Conservation (phyloP, 2,888 invertebrate genomes). For the Drosophila subquinaria region DNA sequence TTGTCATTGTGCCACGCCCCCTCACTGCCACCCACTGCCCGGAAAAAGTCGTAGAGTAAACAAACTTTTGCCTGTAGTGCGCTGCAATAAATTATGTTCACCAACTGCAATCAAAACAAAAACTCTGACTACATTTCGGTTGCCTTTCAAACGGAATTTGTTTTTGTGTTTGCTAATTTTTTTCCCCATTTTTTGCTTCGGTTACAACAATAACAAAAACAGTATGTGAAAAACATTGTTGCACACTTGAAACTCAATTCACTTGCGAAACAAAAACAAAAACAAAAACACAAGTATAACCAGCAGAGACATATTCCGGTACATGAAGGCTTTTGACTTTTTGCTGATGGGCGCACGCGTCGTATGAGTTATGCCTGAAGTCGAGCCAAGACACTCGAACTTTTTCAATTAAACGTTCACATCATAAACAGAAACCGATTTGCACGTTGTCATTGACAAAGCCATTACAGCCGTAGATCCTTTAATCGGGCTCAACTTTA, state of each 20-base stretch:
- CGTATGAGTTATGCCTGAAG: constrained; percentile 65
- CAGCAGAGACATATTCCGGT: constrained; percentile 8
- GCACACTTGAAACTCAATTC: constrained; percentile 73
- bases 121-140: constrained; percentile 49
- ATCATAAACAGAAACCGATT: constrained; percentile 52
- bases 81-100: constrained; percentile 71
- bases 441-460: constrained; percentile 51
- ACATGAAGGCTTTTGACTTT: constrained; percentile 1
- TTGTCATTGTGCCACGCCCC: constrained; percentile 35
- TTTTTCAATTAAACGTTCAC: constrained; percentile 70
- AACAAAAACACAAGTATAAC: constrained; percentile 16
- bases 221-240: constrained; percentile 45
- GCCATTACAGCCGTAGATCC: background rate
- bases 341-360: constrained; percentile 48
- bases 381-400: constrained; percentile 56
- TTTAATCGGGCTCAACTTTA: background rate
- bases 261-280: constrained; percentile 43
- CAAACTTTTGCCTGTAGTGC: constrained; percentile 56
- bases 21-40: constrained; percentile 1
- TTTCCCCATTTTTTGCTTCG: background rate
- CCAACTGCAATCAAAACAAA: constrained; percentile 72
- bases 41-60: constrained; percentile 48
- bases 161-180: constrained; percentile 14
- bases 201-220: constrained; percentile 7
- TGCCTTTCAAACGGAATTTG: constrained; percentile 23